Evolutionary conservation across 1,140 invertebrate genomes (phyloP).

Genomic region (Anastatus disparis): DNA sequence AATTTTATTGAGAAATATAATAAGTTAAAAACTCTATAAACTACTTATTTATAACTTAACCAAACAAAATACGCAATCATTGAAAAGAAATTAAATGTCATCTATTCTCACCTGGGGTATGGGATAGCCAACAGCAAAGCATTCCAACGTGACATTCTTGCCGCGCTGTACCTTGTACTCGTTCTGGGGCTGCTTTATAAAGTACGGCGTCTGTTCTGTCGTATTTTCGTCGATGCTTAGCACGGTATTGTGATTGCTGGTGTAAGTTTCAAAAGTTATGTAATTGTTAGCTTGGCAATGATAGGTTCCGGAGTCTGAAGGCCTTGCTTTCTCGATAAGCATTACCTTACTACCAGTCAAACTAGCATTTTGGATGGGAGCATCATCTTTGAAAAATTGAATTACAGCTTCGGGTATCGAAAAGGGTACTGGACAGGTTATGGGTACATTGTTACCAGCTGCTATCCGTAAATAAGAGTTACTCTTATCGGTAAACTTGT

Average conservation of each 20-base stretch:
- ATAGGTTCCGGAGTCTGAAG: slow-evolving; percentile 56
- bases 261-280: slow-evolving; percentile 53
- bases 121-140: slow-evolving; percentile 72
- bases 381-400: slow-evolving; percentile 69
- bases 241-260: slow-evolving; percentile 53
- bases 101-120: slow-evolving; percentile 59
- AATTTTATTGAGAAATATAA: too few relatives aligned
- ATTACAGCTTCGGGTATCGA: slow-evolving; percentile 75
- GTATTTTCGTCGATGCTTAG: slow-evolving; percentile 49
- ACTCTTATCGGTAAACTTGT: slow-evolving; percentile 67
- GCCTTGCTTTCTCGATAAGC: slow-evolving; percentile 55
- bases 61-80: too few relatives aligned
- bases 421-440: slow-evolving; percentile 77
- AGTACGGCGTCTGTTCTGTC: slow-evolving; percentile 47
- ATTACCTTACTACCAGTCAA: slow-evolving; percentile 55
- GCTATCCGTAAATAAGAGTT: slow-evolving; percentile 65
- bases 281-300: slow-evolving; percentile 61
- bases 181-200: slow-evolving; percentile 59
- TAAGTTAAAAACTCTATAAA: too few relatives aligned
- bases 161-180: slow-evolving; percentile 60
- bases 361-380: slow-evolving; percentile 47
- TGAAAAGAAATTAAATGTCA: too few relatives aligned
- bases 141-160: slow-evolving; percentile 69
- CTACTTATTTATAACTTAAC: too few relatives aligned
- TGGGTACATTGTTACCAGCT: slow-evolving; percentile 76